Base-by-base conservation (phyloP, 2,797 vertebrate genomes). In the Coccyzus lansbergi region DNA sequence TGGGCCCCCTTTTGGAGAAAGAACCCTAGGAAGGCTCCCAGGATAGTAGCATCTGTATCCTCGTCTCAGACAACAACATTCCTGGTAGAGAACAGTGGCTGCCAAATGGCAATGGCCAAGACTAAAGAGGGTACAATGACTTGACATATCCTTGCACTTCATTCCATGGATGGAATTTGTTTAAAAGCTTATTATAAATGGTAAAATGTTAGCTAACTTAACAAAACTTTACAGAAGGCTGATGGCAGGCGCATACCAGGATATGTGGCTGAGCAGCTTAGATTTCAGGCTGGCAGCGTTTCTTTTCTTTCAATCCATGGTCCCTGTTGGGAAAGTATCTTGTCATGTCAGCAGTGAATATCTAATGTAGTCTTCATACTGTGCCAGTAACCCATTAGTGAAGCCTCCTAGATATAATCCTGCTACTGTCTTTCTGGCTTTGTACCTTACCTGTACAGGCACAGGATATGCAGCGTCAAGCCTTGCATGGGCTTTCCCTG, bases 311-410 rank as follows among this genome's bases (percentile, higher is more conserved):
- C 49, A 6, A 42, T 70, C 36, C 64, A n/a, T 31, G 5, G 36
- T 81, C 63, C 26, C 77, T 60, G 10, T 22, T 86, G 86, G 34
- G 62, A 49, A 12, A 85, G 17, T 52, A 16, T 69, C 65, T 75
- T 78, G 76, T 81, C 65, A 46, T 72, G 59, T 89, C 93, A 95
- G 86, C 82, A 86, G 62, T 71, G 75, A 75, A 36, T 75, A 83
- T 48, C 62, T 93, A 83, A 94, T 81, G 58, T 6, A 72, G 53
- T 44, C 72, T 90, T 78, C 44, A 72, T 22, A n/a, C 1, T 3
- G 79, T 92, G 84, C 79, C 92, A 91, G 58, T 53, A 94, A 65
- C 31, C 52, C 72, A 83, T 93, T 89, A 95, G 58, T 42, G 51
- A 74, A 89, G 40, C 60, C 38, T 92, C 33, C 28, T 0, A 0